Evolutionary conservation across 2,888 invertebrate genomes (phyloP).

Genomic region (Andrena hattorfiana): DNA sequence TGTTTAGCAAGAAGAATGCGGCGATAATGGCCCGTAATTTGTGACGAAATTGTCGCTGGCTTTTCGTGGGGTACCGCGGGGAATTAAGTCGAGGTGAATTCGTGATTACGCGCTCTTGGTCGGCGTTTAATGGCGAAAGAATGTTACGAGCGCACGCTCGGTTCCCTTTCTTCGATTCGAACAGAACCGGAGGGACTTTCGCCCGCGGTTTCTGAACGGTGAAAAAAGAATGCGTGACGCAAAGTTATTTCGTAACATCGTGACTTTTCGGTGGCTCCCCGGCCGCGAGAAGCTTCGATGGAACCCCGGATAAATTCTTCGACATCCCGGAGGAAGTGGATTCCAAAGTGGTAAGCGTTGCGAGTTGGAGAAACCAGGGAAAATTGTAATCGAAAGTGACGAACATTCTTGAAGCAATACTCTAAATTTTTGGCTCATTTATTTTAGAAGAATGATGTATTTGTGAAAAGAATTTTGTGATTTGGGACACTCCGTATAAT

Average conservation of each 20-base stretch:
- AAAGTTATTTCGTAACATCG: conserved; percentile 53
- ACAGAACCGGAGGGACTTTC: conserved; percentile 33
- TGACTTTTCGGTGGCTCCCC: conserved; percentile 21
- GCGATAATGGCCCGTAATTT: too few relatives aligned
- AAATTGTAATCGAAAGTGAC: too few relatives aligned
- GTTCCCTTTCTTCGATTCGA: conserved; percentile 33
- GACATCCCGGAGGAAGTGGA: conserved; percentile 11
- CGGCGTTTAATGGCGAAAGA: background rate
- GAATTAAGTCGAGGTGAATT: background rate
- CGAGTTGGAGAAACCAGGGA: background rate
- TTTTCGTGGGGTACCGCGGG: background rate
- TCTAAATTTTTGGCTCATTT: too few relatives aligned
- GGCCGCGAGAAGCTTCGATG: conserved; percentile 12
- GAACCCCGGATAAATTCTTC: background rate
- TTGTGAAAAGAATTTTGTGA: too few relatives aligned
- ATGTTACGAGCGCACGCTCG: background rate
- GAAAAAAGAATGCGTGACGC: conserved; percentile 51
- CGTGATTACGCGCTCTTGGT: background rate
- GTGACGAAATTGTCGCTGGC: too few relatives aligned
- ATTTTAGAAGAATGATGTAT: too few relatives aligned
- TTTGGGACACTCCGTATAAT: too few relatives aligned
- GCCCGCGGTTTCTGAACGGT: conserved; percentile 33
- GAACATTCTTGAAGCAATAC: too few relatives aligned
- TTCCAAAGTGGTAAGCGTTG: conserved; percentile 30
- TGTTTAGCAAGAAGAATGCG: background rate